These are phyloP conservation scores for Ectemnius cavifrons DNA, from an alignment of 2,888 invertebrate species.

Conservation along the genomic window DNA sequence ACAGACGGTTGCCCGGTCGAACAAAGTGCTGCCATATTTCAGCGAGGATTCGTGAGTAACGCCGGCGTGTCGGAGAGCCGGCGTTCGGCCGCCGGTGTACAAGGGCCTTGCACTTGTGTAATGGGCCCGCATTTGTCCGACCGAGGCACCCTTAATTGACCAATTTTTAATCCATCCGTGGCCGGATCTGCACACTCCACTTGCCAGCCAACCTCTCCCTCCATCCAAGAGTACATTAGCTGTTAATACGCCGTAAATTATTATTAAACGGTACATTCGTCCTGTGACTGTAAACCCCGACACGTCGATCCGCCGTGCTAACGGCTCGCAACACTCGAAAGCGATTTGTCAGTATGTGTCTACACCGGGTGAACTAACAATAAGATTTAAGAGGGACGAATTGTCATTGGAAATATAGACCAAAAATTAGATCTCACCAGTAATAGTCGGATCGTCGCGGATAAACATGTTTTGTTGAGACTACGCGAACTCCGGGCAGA, in stretches of 20 bases:
- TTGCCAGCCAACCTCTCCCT: conserved; percentile 3
- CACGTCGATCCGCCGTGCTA: conserved; percentile 9
- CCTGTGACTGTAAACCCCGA: conserved; percentile 6
- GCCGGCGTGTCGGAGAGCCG: conserved; percentile 38
- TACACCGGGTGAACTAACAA: too few species aligned
- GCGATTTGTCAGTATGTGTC: too few species aligned
- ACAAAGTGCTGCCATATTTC: conserved; percentile 60
- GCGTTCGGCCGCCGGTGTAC: conserved; percentile 35
- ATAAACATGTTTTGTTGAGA: conserved; percentile 63
- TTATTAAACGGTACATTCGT: conserved; percentile 26
- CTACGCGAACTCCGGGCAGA: conserved; percentile 54
- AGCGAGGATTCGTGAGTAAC: conserved; percentile 55
- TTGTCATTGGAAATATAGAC: too few species aligned
- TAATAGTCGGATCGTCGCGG: too few species aligned
- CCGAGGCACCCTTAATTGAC: conserved; percentile 49
- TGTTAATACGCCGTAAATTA: conserved; percentile 40
- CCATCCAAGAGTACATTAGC: conserved; percentile 22
- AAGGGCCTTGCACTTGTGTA: conserved; percentile 47
- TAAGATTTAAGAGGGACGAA: too few species aligned
- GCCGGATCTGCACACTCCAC: conserved; percentile 24
- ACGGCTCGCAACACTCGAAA: too few species aligned
- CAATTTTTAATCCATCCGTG: conserved; percentile 40
- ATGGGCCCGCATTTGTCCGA: conserved; percentile 48
- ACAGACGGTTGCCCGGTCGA: conserved; percentile 47
- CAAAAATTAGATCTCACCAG: too few species aligned